Conservation (phyloP, 2,888 invertebrate species). For the Tenodera sinensis region DNA sequence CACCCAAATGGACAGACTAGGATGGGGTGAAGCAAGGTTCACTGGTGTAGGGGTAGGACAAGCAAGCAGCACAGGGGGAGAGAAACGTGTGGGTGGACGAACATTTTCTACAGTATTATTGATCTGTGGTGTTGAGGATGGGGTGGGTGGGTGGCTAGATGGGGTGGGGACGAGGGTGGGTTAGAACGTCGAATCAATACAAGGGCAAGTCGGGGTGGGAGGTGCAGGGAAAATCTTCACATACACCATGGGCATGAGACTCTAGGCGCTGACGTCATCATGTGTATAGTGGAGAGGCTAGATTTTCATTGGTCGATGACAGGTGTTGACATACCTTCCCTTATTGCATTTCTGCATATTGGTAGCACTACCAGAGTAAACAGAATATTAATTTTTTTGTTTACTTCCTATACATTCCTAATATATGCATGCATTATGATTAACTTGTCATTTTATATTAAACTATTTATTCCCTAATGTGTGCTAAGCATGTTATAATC, state of each 20-base stretch:
- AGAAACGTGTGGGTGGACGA: constrained; percentile 25
- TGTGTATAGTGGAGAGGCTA: not conserved
- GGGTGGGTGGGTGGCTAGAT: constrained; percentile 16
- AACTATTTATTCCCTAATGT: too few species aligned
- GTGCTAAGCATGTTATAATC: too few species aligned
- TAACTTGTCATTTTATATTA: too few species aligned
- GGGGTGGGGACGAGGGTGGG: constrained; percentile 17
- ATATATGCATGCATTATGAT: too few species aligned
- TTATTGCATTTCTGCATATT: not conserved
- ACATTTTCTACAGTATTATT: constrained; percentile 33
- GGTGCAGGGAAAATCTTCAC: constrained; percentile 20
- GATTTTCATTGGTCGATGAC: constrained; percentile 13
- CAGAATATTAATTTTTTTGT: too few species aligned
- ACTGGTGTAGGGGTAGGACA: constrained; percentile 14
- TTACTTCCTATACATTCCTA: too few species aligned
- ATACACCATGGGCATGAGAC: constrained; percentile 7
- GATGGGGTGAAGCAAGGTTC: constrained; percentile 16
- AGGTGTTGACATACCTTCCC: not conserved
- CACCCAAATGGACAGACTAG: constrained; percentile 16
- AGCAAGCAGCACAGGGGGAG: constrained; percentile 16
- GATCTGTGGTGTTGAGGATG: constrained; percentile 30
- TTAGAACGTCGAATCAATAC: constrained; percentile 29
- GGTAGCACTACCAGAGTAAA: not conserved
- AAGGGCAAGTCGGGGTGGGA: constrained; percentile 24
- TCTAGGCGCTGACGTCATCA: constrained; percentile 9